Base-by-base conservation (phyloP, 64 coral and sea anemone species). In the Porites lutea region DNA sequence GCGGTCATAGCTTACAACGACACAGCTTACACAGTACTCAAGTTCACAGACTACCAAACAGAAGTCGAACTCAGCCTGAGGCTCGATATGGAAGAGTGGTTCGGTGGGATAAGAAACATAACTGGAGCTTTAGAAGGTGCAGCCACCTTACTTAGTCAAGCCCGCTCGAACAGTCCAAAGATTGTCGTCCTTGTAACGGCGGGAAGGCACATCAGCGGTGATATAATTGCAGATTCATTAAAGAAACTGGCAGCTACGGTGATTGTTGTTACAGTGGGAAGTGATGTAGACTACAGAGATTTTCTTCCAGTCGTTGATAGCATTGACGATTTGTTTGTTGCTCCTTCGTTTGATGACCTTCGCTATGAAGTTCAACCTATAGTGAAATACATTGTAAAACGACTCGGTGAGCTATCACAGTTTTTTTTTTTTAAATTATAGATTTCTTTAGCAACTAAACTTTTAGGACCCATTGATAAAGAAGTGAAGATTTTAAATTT, bases 151-250 rank as follows among this genome's bases (percentile, higher is more conserved):
- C 47, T 96, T 54, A 52, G 70, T 19, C 86, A 82, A 78, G 73
- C 90, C 84, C 79, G 72, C 1, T 20, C 85, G 59, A 67, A 81
- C 52, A 52, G 71, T 54, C 80, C 76, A 79, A 96, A 92, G 81
- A 96, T 96, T 80, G 78, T 92, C 3, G 53, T 96, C 74, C 79
- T 96, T 5, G 57, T 96, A 45, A 92, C 94, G 59, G 69, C 86
- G 1, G 90, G 94, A 15, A 79, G 52, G 44, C 84, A 92, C 3
- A 50, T 60, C 1, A 43, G 12, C 22, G 37, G 79, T 82, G 19
- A 37, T 37, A 37, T 37, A 37, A 37, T 37, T 37, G 27, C 27
- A 37, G 27, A 37, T 37, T 37, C 27, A 37, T 37, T 90, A 8
- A 90, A 82, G 47, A 46, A 82, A 48, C 70, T 82, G 48, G 90